Percentiles rank a stretch among this genome's conserved stretches.
phyloP scores from a whole-genome alignment of 2,888 invertebrate genomes.

The Cyclophora punctaria region DNA sequence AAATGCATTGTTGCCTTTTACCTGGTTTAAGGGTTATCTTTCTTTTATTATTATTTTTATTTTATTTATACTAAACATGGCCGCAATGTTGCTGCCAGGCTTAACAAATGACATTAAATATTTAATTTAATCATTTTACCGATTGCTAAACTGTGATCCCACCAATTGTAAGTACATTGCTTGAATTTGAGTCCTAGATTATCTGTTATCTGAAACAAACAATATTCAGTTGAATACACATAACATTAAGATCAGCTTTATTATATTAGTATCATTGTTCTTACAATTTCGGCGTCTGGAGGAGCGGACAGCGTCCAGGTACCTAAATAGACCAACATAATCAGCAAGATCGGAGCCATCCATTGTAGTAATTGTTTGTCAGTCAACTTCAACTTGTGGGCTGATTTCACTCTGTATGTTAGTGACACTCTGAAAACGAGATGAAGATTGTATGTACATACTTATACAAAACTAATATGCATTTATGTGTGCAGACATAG shows the following conservation, averaged over 20 bases:
- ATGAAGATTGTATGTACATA: no score
- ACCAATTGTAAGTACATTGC: slow-evolving; percentile 94
- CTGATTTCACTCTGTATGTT: slow-evolving; percentile 94
- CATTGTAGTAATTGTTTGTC: slow-evolving; percentile 94
- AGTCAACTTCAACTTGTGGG: slow-evolving; percentile 93
- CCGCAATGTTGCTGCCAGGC: no score
- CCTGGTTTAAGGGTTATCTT: no score
- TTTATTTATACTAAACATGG: no score
- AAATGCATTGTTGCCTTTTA: no score
- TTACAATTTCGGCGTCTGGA: slow-evolving; percentile 84
- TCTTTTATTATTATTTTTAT: no score
- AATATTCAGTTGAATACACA: not conserved
- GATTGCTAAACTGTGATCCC: slow-evolving; percentile 94
- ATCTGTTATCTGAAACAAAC: slow-evolving; percentile 78
- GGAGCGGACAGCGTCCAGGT: slow-evolving; percentile 94
- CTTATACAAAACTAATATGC: no score
- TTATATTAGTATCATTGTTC: slow-evolving; percentile 22
- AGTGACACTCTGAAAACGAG: slow-evolving; percentile 84
- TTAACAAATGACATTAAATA: no score
- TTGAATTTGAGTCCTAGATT: slow-evolving; percentile 87
- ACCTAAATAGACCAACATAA: slow-evolving; percentile 90
- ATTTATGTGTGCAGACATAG: no score
- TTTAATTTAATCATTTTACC: slow-evolving; percentile 63
- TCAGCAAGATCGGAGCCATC: slow-evolving; percentile 93
- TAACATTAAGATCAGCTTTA: no score